These are phyloP conservation scores for Xenopus laevis DNA, from an alignment of 2,113 vertebrate species.

Conservation along the genomic window DNA sequence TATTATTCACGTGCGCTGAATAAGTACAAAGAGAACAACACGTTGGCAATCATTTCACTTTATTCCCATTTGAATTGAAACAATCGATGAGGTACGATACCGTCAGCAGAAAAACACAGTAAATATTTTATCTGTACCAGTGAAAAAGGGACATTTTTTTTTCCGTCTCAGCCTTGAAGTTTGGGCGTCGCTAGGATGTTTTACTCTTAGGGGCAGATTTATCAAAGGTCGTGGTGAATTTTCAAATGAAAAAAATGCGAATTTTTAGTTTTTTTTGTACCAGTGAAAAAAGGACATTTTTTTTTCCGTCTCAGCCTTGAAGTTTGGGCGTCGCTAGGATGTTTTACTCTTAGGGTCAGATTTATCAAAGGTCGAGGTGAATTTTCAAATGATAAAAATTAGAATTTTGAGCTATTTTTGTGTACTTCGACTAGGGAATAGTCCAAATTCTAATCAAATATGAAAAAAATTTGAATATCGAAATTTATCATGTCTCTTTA, in stretches of 20 bases:
- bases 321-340: neutral
- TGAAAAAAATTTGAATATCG: no score
- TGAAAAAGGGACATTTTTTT: neutral
- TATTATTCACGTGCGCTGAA: neutral
- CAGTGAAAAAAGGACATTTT: conserved; percentile 3
- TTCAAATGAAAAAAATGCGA: no score
- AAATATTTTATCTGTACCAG: conserved; percentile 11
- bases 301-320: neutral
- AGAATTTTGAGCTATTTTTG: no score
- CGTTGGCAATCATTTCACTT: conserved; percentile 20
- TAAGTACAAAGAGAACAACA: conserved; percentile 23
- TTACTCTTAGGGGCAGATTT: no score
- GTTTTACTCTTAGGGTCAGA: neutral
- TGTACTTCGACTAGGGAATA: no score
- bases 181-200: neutral
- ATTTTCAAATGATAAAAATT: no score
- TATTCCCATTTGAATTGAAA: conserved; percentile 35
- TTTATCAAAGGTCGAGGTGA: no score
- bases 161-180: neutral
- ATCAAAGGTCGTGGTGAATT: no score
- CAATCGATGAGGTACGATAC: conserved; percentile 9
- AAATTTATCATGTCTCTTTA: no score
- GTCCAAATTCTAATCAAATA: no score
- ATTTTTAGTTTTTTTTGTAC: conserved; percentile 8
- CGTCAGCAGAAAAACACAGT: conserved; percentile 18